phyloP scores from a whole-genome alignment of 2,888 invertebrate genomes.

The Galeruca laticollis region DNA sequence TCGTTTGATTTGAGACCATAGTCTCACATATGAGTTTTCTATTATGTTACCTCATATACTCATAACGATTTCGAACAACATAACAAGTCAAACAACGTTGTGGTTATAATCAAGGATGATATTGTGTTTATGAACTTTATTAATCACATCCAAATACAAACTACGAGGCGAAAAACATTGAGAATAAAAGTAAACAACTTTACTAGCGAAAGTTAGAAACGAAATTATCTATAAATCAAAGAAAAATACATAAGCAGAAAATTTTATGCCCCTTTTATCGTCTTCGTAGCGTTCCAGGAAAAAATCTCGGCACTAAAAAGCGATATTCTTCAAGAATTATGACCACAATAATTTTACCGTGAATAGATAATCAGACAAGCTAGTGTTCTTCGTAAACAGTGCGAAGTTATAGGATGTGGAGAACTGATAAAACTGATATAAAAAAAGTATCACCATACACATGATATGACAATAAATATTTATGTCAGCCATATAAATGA shows the following conservation, averaged over 20 bases:
- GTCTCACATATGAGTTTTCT: too few relatives aligned
- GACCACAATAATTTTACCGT: slow-evolving; percentile 56
- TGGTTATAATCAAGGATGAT: too few relatives aligned
- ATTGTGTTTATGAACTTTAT: too few relatives aligned
- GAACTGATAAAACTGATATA: slow-evolving; percentile 60
- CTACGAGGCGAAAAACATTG: not conserved
- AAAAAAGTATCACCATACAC: slow-evolving; percentile 39
- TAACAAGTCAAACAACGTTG: too few relatives aligned
- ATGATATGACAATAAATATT: not conserved
- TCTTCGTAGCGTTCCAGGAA: slow-evolving; percentile 34
- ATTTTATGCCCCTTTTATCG: slow-evolving; percentile 42
- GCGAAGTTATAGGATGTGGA: slow-evolving; percentile 51
- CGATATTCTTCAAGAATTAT: slow-evolving; percentile 57
- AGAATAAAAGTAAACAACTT: slow-evolving; percentile 16
- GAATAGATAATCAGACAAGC: slow-evolving; percentile 54
- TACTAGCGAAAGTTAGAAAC: slow-evolving; percentile 24
- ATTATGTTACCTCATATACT: too few relatives aligned
- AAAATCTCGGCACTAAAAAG: slow-evolving; percentile 52
- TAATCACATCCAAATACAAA: not conserved
- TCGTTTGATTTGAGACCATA: too few relatives aligned
- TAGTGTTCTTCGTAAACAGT: slow-evolving; percentile 44
- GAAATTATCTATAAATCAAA: slow-evolving; percentile 32
- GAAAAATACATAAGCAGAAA: slow-evolving; percentile 41
- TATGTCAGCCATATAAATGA: too few relatives aligned
- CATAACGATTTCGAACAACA: too few relatives aligned